Percentiles rank a stretch among this genome's conserved stretches.
phyloP scores from a whole-genome alignment of 2,797 vertebrate genomes.

The Hozukius guyotensis region DNA sequence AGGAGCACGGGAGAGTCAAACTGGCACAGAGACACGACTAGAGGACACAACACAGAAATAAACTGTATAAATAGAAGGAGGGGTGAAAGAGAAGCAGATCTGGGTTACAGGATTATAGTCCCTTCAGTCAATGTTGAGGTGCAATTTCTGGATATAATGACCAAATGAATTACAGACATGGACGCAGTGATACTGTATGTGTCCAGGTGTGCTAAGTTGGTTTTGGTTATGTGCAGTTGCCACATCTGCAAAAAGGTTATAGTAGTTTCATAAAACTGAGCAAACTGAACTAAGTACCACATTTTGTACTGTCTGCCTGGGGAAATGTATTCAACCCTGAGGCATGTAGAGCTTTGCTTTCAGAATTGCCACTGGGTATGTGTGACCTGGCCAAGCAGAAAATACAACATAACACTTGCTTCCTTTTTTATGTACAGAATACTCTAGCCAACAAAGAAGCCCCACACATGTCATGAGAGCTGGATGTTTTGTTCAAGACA shows the following conservation, averaged over 20 bases:
- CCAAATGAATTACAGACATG: neutral
- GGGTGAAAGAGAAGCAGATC: neutral
- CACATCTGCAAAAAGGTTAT: neutral
- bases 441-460: neutral
- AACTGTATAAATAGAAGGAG: neutral
- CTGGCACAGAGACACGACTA: slow-evolving; percentile 8
- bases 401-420: neutral
- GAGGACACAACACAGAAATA: neutral
- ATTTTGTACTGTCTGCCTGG: neutral
- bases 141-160: slow-evolving; percentile 9
- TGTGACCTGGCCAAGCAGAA: neutral
- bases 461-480: neutral
- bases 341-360: neutral
- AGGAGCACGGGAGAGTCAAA: slow-evolving; percentile 10
- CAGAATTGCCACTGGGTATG: neutral
- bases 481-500: neutral
- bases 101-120: slow-evolving; percentile 17
- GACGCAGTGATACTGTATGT: neutral
- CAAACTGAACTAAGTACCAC: neutral
- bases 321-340: neutral
- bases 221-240: neutral
- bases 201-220: neutral
- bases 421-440: neutral
- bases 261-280: neutral
- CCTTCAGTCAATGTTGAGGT: neutral